Conservation (phyloP, 1,140 invertebrate species). For the Acromyrmex charruanus region DNA sequence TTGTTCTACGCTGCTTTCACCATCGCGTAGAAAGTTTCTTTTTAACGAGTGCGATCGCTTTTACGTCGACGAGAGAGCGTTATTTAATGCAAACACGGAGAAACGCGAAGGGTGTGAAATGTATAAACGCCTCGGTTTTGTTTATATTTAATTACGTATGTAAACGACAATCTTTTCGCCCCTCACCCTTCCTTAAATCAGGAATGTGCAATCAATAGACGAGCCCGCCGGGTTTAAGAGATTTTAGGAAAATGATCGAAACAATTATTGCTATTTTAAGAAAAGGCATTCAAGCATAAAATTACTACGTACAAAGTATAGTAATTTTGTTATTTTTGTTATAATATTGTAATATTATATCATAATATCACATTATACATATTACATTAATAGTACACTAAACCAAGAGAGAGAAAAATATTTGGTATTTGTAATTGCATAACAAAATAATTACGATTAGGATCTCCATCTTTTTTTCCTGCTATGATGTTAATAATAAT, state of each 20-base stretch:
- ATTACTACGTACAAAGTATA: background rate
- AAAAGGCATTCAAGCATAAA: background rate
- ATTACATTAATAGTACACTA: background rate
- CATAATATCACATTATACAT: background rate
- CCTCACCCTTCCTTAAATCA: background rate
- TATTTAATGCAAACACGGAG: constrained; percentile 18
- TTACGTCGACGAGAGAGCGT: constrained; percentile 43
- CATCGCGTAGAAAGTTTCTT: constrained; percentile 63
- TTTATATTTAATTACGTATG: background rate
- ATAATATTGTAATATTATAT: background rate
- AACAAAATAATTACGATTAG: too few relatives aligned
- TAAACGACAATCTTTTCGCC: background rate
- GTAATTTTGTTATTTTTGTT: background rate
- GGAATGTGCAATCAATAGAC: background rate
- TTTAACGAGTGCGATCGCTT: constrained; percentile 58
- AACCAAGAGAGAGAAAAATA: too few relatives aligned
- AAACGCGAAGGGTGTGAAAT: constrained; percentile 14
- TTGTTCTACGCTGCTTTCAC: constrained; percentile 61
- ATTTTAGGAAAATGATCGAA: background rate
- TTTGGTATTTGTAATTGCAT: too few relatives aligned
- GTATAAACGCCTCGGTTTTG: background rate
- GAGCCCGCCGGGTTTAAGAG: background rate
- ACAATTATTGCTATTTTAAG: background rate
- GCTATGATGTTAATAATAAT: too few relatives aligned
- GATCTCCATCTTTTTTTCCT: too few relatives aligned